Evolutionary conservation across 2,797 vertebrate species (phyloP).

Genomic region (Chaetodon trifasciatus): DNA sequence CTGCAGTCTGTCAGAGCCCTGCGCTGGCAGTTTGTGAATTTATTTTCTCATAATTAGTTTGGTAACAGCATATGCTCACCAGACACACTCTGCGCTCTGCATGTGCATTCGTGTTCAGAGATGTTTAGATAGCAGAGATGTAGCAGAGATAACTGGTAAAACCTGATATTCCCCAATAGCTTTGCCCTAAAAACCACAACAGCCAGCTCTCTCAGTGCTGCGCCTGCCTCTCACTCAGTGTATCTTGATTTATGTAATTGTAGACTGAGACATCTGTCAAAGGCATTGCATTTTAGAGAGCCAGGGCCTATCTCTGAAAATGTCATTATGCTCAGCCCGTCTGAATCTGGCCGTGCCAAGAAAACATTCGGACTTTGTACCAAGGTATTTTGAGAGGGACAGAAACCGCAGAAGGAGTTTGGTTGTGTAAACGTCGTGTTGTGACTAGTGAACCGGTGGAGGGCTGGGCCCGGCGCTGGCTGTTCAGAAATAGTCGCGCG

Average conservation of each 20-base stretch:
- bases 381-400: conserved; percentile 87
- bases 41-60: conserved; percentile 80
- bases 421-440: conserved; percentile 82
- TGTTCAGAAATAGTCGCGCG: conserved; percentile 78
- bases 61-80: conserved; percentile 75
- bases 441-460: conserved; percentile 75
- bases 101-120: conserved; percentile 77
- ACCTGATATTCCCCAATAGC: conserved; percentile 80
- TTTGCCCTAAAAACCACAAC: conserved; percentile 68
- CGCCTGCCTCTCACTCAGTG: conserved; percentile 64
- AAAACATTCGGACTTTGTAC: conserved; percentile 84
- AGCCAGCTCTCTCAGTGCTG: conserved; percentile 63
- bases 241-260: conserved; percentile 85
- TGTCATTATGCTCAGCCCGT: conserved; percentile 86
- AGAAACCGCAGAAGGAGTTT: conserved; percentile 75
- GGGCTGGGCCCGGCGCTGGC: conserved; percentile 62
- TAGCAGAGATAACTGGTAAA: conserved; percentile 79
- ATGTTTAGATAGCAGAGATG: conserved; percentile 79
- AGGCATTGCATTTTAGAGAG: conserved; percentile 83
- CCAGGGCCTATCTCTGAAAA: conserved; percentile 87
- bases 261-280: conserved; percentile 84
- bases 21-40: conserved; percentile 71
- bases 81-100: conserved; percentile 61
- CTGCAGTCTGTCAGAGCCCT: conserved; percentile 65
- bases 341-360: conserved; percentile 80